phyloP scores from a whole-genome alignment of 2,113 vertebrate genomes.

The Melozone crissalis region DNA sequence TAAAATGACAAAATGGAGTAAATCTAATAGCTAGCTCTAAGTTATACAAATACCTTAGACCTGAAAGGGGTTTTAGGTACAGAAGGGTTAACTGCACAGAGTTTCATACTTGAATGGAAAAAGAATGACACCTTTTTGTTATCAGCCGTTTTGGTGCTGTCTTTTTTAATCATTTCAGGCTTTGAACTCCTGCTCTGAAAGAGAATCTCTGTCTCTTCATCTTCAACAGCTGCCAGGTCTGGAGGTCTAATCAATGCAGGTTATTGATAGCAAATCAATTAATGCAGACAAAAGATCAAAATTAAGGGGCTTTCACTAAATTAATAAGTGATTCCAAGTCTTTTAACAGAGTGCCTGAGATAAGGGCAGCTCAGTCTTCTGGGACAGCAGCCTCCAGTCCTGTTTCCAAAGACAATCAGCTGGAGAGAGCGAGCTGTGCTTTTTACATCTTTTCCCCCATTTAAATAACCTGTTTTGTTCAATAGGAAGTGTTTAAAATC shows the following conservation, averaged over 20 bases:
- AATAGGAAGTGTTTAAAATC: conserved; percentile 20
- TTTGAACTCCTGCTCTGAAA: conserved; percentile 66
- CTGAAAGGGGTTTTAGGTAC: neutral
- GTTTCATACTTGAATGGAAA: neutral
- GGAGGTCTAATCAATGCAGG: conserved; percentile 66
- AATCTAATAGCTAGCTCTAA: neutral
- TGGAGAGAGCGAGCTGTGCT: neutral
- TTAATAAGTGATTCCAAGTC: conserved; percentile 72
- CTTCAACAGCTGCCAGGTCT: conserved; percentile 48
- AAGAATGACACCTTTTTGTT: conserved; percentile 49
- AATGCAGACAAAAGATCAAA: conserved; percentile 69
- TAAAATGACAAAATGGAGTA: neutral
- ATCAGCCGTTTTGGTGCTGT: conserved; percentile 54
- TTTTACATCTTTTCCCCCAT: neutral
- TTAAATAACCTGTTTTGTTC: conserved; percentile 49
- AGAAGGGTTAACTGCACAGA: conserved; percentile 44
- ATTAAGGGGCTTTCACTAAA: conserved; percentile 71
- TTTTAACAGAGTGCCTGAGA: conserved; percentile 67
- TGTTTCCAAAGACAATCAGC: conserved; percentile 52
- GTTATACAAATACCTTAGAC: neutral
- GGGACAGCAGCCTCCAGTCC: conserved; percentile 47
- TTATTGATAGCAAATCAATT: conserved; percentile 77
- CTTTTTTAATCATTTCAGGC: conserved; percentile 59
- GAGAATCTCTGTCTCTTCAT: conserved; percentile 50
- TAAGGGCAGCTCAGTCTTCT: conserved; percentile 61